Base-by-base conservation (phyloP, 2,888 invertebrate species). In the Mythimna vitellina region DNA sequence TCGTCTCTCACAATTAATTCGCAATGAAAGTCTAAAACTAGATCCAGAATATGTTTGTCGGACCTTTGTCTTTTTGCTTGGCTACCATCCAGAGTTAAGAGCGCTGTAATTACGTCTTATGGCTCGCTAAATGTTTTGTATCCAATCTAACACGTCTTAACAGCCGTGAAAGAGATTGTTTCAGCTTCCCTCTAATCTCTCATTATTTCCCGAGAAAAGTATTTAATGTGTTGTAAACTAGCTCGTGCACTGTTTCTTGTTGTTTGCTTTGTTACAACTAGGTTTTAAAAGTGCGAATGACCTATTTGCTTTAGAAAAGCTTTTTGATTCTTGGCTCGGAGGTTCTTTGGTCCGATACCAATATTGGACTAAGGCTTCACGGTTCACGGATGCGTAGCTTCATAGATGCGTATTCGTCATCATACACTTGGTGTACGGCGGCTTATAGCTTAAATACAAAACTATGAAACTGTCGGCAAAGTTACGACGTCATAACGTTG, bases 91-190 rank as follows among this genome's bases (percentile, higher is more conserved):
- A 90, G 86, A n/a, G 76, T 69, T 83, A 87, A 89, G 82, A 89
- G 86, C 82, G 78, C 80, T 86, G 89, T 90, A 90, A 90, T 90
- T 90, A 85, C 88, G 86, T 87, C 86, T 88, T 86, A 89, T 84
- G 81, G 86, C 77, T 73, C 70, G 81, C 78, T 82, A 86, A 86
- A 66, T 78, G 87, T 80, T 82, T 81, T 71, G 76, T 82, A 76
- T 81, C 78, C 71, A 70, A 76, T 71, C 67, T 80, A 70, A 82
- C 76, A 79, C 69, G 69, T 71, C 62, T 76, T 82, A 77, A 82
- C 69, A 70, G 51, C 73, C 69, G 70, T 66, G 42, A 73, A 78
- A 72, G 58, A 74, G 58, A 78, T 76, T 75, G 69, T 71, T 81
- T 76, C 60, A 74, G 58, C 71, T 76, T 25, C 51, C 66, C 63